phyloP scores from a whole-genome alignment of 2,113 vertebrate species.

The Trochalopteron elliotii region DNA sequence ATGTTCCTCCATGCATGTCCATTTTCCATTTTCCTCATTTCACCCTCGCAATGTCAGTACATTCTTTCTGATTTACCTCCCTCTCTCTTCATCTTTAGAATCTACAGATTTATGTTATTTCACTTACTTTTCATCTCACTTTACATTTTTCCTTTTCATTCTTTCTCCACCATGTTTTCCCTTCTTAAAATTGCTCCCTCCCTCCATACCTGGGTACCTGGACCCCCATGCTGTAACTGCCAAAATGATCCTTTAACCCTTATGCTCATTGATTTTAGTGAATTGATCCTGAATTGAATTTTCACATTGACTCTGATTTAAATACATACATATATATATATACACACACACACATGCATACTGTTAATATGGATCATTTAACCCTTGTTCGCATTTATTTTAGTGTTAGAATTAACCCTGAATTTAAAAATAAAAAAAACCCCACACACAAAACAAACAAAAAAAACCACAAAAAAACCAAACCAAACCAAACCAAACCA shows the following conservation, averaged over 20 bases:
- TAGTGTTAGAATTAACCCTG: no score
- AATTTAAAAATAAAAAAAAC: no score
- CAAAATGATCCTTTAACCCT: not conserved
- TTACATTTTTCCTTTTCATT: not conserved
- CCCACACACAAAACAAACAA: no score
- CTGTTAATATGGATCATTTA: not conserved
- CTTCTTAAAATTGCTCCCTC: not conserved
- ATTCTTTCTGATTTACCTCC: not conserved
- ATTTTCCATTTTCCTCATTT: not conserved
- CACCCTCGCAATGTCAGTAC: not conserved
- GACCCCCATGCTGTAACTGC: not conserved
- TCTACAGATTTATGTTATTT: not conserved
- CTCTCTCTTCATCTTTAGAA: not conserved
- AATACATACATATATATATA: not conserved
- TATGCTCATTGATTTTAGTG: not conserved
- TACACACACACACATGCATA: no score
- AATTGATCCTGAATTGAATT: not conserved
- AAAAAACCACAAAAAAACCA: no score
- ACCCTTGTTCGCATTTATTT: not conserved
- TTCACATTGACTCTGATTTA: not conserved
- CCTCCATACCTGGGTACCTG: fast-evolving
- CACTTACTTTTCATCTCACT: not conserved
- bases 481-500: no score
- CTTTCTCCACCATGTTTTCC: not conserved
- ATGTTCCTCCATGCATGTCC: not conserved